phyloP scores from a whole-genome alignment of 2,113 vertebrate genomes.

The Perccottus glenii region DNA sequence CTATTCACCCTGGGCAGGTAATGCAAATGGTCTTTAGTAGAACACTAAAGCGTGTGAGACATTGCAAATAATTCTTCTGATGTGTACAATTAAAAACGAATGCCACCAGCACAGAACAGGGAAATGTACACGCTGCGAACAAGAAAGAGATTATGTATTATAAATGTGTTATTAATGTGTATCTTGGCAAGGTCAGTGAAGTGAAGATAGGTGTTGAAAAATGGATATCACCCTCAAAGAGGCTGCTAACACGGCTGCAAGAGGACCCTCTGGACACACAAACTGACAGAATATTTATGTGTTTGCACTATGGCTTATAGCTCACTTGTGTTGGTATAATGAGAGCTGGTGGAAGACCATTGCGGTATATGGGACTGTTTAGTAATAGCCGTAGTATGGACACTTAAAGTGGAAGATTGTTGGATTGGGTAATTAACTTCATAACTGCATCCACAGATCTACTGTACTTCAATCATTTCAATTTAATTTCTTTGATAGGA shows the following conservation, averaged over 20 bases:
- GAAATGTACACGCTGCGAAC: slow-evolving; percentile 70
- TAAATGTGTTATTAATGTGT: slow-evolving; percentile 81
- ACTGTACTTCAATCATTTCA: not conserved
- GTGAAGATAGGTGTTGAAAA: slow-evolving; percentile 78
- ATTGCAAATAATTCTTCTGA: slow-evolving; percentile 74
- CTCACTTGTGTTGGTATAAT: slow-evolving; percentile 28
- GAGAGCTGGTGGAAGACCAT: not conserved
- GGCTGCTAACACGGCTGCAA: slow-evolving; percentile 66
- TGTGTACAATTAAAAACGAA: slow-evolving; percentile 77
- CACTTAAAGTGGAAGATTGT: too few relatives aligned
- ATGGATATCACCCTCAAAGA: slow-evolving; percentile 72
- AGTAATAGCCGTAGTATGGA: not conserved
- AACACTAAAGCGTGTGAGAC: slow-evolving; percentile 71
- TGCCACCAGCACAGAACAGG: slow-evolving; percentile 54
- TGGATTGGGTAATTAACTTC: too few relatives aligned
- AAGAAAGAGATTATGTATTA: slow-evolving; percentile 78
- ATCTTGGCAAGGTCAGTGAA: slow-evolving; percentile 75
- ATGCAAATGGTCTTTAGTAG: slow-evolving; percentile 77
- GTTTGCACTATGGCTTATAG: slow-evolving; percentile 30
- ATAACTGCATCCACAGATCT: too few relatives aligned
- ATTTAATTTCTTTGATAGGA: slow-evolving; percentile 34
- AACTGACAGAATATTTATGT: slow-evolving; percentile 66
- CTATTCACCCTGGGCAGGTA: slow-evolving; percentile 56
- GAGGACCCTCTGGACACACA: slow-evolving; percentile 68
- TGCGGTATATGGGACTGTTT: not conserved